Conservation (phyloP, 2,797 vertebrate genomes). For the Triplophysa yarkandensis region DNA sequence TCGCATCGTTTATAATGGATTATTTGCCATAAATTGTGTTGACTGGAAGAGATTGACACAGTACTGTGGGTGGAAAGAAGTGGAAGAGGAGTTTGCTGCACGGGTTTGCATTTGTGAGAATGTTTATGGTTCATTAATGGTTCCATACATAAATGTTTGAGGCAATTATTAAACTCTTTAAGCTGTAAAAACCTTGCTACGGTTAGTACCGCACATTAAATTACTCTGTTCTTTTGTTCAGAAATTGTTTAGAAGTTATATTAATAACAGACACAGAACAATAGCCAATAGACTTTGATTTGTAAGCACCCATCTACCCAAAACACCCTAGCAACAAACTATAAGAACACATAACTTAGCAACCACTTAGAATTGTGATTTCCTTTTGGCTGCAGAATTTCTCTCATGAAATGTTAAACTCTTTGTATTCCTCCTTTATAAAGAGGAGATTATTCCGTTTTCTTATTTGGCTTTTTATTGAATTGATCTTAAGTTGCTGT, state of each 20-base stretch:
- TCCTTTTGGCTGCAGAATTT: not conserved
- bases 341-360: not conserved
- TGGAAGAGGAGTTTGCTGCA: not conserved
- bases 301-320: not conserved
- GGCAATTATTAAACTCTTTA: no score
- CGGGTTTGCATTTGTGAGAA: not conserved
- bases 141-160: no score
- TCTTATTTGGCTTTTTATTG: conserved; percentile 27
- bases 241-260: no score
- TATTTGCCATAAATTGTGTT: conserved; percentile 7
- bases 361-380: not conserved
- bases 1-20: not conserved
- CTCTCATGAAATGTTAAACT: not conserved
- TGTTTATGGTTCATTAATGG: not conserved
- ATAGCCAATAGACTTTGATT: not conserved
- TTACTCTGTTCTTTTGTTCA: no score
- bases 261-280: no score
- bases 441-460: not conserved
- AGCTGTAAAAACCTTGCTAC: no score
- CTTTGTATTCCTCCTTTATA: not conserved
- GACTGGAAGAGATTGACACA: not conserved
- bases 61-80: no score
- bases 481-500: conserved; percentile 19
- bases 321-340: not conserved
- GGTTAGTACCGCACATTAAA: no score